A percentile compares a stretch with the other conserved stretches of the same genome.
Evolutionary conservation across 2,113 vertebrate species (phyloP).

Genomic region (Rhinoptilus africanus): DNA sequence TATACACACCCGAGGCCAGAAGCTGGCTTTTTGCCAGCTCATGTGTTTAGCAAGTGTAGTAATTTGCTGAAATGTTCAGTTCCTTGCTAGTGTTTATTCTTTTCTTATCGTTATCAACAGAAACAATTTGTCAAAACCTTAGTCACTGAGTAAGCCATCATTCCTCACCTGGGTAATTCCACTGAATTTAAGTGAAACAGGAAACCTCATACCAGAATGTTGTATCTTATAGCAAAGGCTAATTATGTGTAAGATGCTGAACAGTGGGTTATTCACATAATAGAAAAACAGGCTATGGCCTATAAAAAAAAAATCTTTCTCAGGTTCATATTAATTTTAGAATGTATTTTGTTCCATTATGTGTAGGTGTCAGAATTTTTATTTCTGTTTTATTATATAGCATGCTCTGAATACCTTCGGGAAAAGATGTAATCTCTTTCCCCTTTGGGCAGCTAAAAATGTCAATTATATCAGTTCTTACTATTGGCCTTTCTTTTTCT

Average conservation of each 20-base stretch:
- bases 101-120: background rate
- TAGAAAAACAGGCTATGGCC: background rate
- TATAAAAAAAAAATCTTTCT: background rate
- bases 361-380: background rate
- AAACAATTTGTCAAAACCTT: background rate
- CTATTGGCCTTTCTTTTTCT: background rate
- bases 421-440: background rate
- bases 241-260: background rate
- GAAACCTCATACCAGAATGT: background rate
- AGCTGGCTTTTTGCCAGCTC: background rate
- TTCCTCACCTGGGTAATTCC: background rate
- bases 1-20: background rate
- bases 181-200: background rate
- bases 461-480: background rate
- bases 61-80: background rate
- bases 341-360: background rate
- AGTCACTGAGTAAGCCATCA: background rate
- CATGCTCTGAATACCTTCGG: background rate
- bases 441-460: background rate
- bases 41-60: background rate
- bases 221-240: background rate
- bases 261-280: background rate
- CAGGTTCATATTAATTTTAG: background rate
- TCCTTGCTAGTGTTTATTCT: background rate
- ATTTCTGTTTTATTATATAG: background rate